Base-by-base conservation (phyloP, 2,888 invertebrate genomes). In the Drosophila leonis region DNA sequence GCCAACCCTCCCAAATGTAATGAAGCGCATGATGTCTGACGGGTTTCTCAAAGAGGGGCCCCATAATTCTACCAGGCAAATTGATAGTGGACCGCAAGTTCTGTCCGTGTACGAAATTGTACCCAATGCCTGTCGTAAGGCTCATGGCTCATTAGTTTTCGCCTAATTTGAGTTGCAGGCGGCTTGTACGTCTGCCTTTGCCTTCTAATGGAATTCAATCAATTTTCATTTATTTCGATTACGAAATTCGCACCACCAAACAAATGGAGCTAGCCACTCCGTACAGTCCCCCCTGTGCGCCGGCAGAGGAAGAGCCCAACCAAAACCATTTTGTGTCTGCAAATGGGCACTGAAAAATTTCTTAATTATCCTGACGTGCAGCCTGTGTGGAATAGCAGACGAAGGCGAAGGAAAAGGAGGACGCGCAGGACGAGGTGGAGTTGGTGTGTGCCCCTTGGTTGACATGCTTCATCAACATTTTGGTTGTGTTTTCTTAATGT, bases 141-240 rank as follows among this genome's bases (percentile, higher is more conserved):
- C 73, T 69, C 76, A 80, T 88, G 83, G 81, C 81, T 86, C 84
- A 86, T 86, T 85, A 83, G 86, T 88, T 85, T 76, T 71, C 75
- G 87, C 77, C 89, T 86, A 88, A 85, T 85, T 85, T 86, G 65
- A 67, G 79, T 78, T 88, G 86, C 78, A 75, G 69, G 63, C 82
- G 20, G 46, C 15, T 29, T 37, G 33, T 52, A 41, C 29, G 29
- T 37, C 42, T 39, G 52, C 54, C 48, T 54, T 20, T 15, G 51
- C 39, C 75, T 80, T 80, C 82, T 88, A 89, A 91, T 89, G 90
- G 88, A 90, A 88, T 90, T 91, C 91, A 86, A 91, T 91, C 90
- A 91, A 91, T 91, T 90, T 91, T 90, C 91, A 91, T 91, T 91
- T 90, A 90, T 75, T 87, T 86, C 89, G 87, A 86, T 85, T 88